Evolutionary conservation across 1,140 invertebrate species (phyloP).

Genomic region (Ceratosolen solmsi): DNA sequence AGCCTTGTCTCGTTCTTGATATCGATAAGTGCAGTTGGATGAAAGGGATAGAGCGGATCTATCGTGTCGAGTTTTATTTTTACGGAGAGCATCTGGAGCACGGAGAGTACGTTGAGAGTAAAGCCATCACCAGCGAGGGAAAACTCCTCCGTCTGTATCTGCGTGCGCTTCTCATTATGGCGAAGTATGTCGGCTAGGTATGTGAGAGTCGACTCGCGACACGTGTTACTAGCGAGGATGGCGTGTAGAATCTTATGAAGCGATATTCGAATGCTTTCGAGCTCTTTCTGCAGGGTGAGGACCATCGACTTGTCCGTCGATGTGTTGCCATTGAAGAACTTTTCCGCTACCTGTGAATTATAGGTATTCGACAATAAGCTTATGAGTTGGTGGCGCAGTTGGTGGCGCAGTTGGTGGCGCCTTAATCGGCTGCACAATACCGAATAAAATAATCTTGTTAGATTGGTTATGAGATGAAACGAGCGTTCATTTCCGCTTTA

Average conservation of each 20-base stretch:
- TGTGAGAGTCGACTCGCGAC: conserved; percentile 82
- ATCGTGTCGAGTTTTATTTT: conserved; percentile 90
- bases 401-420: too few species aligned
- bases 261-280: conserved; percentile 81
- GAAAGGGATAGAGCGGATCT: conserved; percentile 90
- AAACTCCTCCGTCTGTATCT: conserved; percentile 90
- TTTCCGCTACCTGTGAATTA: conserved; percentile 74
- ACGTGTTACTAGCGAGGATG: conserved; percentile 85
- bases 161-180: conserved; percentile 89
- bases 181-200: conserved; percentile 85
- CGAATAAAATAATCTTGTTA: too few species aligned
- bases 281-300: conserved; percentile 79
- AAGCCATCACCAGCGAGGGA: conserved; percentile 92
- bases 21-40: conserved; percentile 83
- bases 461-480: too few species aligned
- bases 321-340: conserved; percentile 77
- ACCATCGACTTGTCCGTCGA: conserved; percentile 76
- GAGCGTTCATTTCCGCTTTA: too few species aligned
- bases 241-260: conserved; percentile 89
- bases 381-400: too few species aligned
- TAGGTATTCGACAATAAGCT: too few species aligned
- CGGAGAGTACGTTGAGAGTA: conserved; percentile 93
- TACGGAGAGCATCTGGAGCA: conserved; percentile 89
- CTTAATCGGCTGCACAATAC: too few species aligned
- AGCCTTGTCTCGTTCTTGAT: conserved; percentile 90